phyloP scores from a whole-genome alignment of 2,888 invertebrate genomes.

The Caradrina kadenii region DNA sequence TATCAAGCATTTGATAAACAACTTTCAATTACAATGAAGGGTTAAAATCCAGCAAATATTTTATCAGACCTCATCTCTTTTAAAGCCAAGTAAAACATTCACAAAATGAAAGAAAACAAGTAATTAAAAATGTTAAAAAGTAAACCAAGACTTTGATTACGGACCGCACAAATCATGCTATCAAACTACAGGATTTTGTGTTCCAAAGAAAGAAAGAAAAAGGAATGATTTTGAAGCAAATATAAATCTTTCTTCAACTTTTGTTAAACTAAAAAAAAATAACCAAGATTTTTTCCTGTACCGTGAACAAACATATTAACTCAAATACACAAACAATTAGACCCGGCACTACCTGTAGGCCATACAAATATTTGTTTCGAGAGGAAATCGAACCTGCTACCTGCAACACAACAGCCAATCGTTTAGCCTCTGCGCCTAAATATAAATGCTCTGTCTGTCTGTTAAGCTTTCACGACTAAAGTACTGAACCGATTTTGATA shows the following conservation, averaged over 20 bases:
- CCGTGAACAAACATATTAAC: too few relatives aligned
- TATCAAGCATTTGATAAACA: too few relatives aligned
- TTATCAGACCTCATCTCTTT: conserved; percentile 5
- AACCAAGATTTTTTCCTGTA: too few relatives aligned
- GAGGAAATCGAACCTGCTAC: too few relatives aligned
- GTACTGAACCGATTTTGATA: too few relatives aligned
- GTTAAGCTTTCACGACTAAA: too few relatives aligned
- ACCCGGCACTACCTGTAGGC: too few relatives aligned
- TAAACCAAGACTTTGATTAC: conserved; percentile 44
- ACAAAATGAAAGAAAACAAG: conserved; percentile 16
- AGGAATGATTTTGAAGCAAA: conserved; percentile 21
- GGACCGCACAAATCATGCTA: conserved; percentile 49
- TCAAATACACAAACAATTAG: too few relatives aligned
- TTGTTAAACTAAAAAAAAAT: conserved; percentile 1
- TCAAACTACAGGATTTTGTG: conserved; percentile 41
- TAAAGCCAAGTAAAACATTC: conserved; percentile 3
- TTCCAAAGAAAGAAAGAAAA: conserved; percentile 37
- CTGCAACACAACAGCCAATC: too few relatives aligned
- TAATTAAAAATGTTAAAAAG: conserved; percentile 41
- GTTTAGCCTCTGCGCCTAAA: too few relatives aligned
- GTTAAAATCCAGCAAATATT: conserved; percentile 19
- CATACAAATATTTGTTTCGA: too few relatives aligned
- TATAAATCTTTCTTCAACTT: conserved; percentile 44
- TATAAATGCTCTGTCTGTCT: too few relatives aligned
- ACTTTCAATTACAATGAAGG: conserved; percentile 6